Evolutionary conservation across 2,888 invertebrate genomes (phyloP).

Genomic region (Meta bourneti): DNA sequence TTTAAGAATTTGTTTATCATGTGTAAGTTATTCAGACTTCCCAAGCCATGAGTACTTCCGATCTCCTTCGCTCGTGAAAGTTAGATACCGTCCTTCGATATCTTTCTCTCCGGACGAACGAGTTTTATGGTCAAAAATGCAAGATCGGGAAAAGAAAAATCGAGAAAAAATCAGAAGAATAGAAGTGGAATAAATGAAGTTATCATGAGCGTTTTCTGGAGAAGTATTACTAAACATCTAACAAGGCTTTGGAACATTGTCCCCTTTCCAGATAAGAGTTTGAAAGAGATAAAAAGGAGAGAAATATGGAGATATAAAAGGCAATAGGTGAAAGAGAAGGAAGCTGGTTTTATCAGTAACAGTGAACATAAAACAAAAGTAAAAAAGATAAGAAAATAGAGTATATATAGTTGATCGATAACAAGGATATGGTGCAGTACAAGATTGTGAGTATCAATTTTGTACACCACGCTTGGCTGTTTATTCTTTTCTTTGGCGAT

Average conservation of each 20-base stretch:
- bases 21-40: background rate
- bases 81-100: background rate
- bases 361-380: slow-evolving; percentile 74
- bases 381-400: slow-evolving; percentile 69
- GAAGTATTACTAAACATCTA: slow-evolving; percentile 60
- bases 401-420: slow-evolving; percentile 70
- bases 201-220: slow-evolving; percentile 49
- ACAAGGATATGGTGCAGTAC: slow-evolving; percentile 72
- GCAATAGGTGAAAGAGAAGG: slow-evolving; percentile 71
- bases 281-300: slow-evolving; percentile 69
- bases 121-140: slow-evolving; percentile 22
- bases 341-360: slow-evolving; percentile 71
- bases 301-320: slow-evolving; percentile 71
- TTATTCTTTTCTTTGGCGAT: slow-evolving; percentile 66
- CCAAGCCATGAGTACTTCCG: background rate
- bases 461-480: slow-evolving; percentile 65
- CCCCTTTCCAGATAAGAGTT: slow-evolving; percentile 66
- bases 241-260: slow-evolving; percentile 63
- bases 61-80: background rate
- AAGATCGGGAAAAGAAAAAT: slow-evolving; percentile 4
- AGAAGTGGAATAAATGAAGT: slow-evolving; percentile 65
- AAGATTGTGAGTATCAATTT: slow-evolving; percentile 66
- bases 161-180: slow-evolving; percentile 17
- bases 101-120: slow-evolving; percentile 27
- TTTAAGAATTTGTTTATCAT: background rate